These are phyloP conservation scores for Drosophila burlai DNA, from an alignment of 1,140 invertebrate species.

Conservation along the genomic window DNA sequence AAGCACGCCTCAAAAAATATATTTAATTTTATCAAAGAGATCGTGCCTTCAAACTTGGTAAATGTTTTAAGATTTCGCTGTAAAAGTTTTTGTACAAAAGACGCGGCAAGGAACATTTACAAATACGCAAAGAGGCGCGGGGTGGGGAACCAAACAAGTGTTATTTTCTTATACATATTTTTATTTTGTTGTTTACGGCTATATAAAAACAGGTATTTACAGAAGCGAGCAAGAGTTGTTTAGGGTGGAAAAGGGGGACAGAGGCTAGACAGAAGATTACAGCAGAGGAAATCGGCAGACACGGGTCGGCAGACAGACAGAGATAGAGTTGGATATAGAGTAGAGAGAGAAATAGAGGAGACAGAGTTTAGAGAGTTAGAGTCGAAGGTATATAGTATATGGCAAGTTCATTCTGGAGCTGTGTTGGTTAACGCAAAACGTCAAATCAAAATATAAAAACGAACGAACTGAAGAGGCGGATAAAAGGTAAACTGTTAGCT, in stretches of 20 bases:
- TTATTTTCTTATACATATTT: slow-evolving; percentile 15
- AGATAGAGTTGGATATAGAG: slow-evolving; percentile 42
- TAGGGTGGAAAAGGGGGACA: slow-evolving; percentile 30
- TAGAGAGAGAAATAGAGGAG: slow-evolving; percentile 43
- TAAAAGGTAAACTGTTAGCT: slow-evolving; percentile 52
- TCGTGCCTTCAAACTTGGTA: background rate
- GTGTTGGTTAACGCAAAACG: slow-evolving; percentile 71
- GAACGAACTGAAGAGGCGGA: slow-evolving; percentile 56
- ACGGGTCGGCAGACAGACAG: slow-evolving; percentile 53
- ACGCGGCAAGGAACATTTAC: slow-evolving; percentile 32
- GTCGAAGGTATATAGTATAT: slow-evolving; percentile 14
- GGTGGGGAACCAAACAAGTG: slow-evolving; percentile 33
- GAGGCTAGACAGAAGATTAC: slow-evolving; percentile 72
- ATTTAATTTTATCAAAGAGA: background rate
- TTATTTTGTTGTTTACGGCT: slow-evolving; percentile 15
- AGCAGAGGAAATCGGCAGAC: slow-evolving; percentile 65
- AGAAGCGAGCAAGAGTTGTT: slow-evolving; percentile 55
- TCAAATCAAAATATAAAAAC: slow-evolving; percentile 44
- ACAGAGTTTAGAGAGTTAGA: slow-evolving; percentile 41
- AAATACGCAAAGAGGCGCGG: slow-evolving; percentile 30
- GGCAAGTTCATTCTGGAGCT: slow-evolving; percentile 38
- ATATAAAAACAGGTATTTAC: slow-evolving; percentile 53
- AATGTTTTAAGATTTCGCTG: background rate
- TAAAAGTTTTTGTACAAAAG: slow-evolving; percentile 34
- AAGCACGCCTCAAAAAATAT: background rate